Conservation (phyloP, 2,797 vertebrate genomes). For the Hoplostethus atlanticus region DNA sequence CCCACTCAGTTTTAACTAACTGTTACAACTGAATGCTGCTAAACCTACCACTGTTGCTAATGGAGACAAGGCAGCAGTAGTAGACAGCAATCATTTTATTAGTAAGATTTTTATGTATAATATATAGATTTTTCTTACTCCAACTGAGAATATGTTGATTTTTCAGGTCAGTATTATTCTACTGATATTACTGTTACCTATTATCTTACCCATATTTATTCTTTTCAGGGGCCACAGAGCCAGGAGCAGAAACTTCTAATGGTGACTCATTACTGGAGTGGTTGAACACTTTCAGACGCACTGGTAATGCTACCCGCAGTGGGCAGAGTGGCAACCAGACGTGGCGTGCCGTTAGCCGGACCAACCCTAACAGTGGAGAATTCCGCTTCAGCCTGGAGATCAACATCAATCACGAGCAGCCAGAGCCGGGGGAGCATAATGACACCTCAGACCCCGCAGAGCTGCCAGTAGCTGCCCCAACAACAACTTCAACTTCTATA, state of each 20-base stretch:
- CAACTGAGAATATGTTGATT: neutral
- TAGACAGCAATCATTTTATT: neutral
- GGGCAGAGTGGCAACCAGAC: conserved; percentile 97
- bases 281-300: conserved; percentile 93
- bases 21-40: too few species aligned
- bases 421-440: conserved; percentile 84
- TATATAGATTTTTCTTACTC: neutral
- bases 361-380: conserved; percentile 94
- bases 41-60: neutral
- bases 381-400: conserved; percentile 97
- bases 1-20: too few species aligned
- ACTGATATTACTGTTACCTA: too few species aligned
- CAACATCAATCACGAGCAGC: conserved; percentile 95
- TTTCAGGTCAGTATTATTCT: neutral
- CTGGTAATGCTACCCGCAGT: conserved; percentile 93
- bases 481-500: conserved; percentile 64
- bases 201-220: conserved; percentile 11
- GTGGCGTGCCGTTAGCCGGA: conserved; percentile 95
- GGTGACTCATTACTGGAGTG: conserved; percentile 94
- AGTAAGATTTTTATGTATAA: neutral
- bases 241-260: conserved; percentile 86
- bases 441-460: conserved; percentile 76
- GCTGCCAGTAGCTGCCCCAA: conserved; percentile 60
- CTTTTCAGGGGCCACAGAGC: conserved; percentile 86
- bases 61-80: neutral